Evolutionary conservation across 2,113 vertebrate species (phyloP).

Genomic region (Tragelaphus buxtoni): DNA sequence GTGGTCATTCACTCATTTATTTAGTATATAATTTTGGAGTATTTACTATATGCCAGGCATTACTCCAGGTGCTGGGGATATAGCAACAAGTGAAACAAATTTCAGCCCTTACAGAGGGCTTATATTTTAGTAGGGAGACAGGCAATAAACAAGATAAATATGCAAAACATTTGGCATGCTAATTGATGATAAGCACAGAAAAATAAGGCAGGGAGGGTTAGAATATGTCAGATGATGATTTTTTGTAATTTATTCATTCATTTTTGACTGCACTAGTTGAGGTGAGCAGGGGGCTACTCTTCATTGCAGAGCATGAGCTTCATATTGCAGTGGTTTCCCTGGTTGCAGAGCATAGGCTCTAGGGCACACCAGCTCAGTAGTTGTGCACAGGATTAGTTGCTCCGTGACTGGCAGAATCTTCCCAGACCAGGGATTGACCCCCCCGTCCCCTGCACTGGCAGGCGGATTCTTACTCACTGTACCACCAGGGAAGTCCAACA

Average conservation of each 20-base stretch:
- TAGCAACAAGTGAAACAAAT: neutral
- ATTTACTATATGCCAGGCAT: neutral
- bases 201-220: neutral
- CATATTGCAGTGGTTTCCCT: neutral
- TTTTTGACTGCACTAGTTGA: neutral
- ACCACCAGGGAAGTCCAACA: neutral
- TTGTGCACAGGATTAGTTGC: neutral
- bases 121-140: neutral
- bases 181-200: neutral
- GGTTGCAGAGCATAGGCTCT: neutral
- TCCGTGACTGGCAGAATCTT: neutral
- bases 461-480: neutral
- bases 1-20: neutral
- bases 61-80: neutral
- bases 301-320: neutral
- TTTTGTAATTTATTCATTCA: neutral
- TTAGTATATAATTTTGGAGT: neutral
- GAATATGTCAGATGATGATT: neutral
- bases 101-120: neutral
- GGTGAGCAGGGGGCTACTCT: neutral
- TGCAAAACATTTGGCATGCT: neutral
- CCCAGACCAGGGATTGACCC: neutral
- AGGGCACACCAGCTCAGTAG: neutral
- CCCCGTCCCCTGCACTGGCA: accelerated
- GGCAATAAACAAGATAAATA: neutral